Conservation (phyloP, 2,113 vertebrate genomes). For the Herpailurus yagouaroundi region DNA sequence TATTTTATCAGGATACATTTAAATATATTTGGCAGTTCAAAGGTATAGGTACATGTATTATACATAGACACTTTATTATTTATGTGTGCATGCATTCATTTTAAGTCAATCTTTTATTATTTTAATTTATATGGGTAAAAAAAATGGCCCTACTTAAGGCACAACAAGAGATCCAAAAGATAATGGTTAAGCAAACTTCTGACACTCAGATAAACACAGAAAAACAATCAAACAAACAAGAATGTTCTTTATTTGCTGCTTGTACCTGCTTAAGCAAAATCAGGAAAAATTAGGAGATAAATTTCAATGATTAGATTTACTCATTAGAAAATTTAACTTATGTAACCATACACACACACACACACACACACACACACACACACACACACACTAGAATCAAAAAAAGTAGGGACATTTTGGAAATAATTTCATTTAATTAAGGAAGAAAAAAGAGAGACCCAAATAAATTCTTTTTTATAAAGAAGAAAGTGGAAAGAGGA, state of each 20-base stretch:
- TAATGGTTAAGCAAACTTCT: background rate
- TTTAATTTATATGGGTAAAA: conserved; percentile 33
- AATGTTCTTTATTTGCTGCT: conserved; percentile 4
- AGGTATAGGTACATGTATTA: background rate
- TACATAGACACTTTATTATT: background rate
- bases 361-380: too few species aligned
- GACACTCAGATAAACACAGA: background rate
- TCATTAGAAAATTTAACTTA: background rate
- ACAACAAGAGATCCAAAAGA: background rate
- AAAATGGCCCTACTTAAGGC: background rate
- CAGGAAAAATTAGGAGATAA: background rate
- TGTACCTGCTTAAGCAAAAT: background rate
- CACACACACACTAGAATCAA: background rate
- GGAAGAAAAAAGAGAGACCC: background rate
- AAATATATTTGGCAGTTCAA: background rate
- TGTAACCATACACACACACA: background rate
- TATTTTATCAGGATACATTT: background rate
- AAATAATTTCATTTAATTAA: background rate
- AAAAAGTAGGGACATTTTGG: background rate
- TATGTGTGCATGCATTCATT: background rate
- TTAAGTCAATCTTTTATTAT: background rate
- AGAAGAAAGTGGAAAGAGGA: background rate
- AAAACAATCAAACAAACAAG: background rate
- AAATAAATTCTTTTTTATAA: background rate
- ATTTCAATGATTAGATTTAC: background rate